Base-by-base conservation (phyloP, 2,797 vertebrate species). In the Lophura swinhoii region DNA sequence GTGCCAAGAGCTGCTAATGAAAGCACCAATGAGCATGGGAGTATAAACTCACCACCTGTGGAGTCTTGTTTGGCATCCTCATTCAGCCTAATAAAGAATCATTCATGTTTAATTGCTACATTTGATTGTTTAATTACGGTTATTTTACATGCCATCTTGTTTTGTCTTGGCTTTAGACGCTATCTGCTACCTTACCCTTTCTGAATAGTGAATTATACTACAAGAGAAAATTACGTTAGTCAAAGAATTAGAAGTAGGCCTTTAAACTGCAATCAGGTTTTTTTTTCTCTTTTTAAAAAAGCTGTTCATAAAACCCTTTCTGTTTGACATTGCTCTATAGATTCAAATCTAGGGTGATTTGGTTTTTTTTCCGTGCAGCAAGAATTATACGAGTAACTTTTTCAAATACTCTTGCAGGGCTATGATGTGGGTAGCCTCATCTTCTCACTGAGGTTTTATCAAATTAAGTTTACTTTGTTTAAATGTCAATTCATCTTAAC, bases 81-180 rank as follows among this genome's bases (percentile, higher is more conserved):
- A 63, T 94, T 93, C 92, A 95, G 87, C 43, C 87, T 96, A 95
- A 95, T 96, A 93, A 91, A 92, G 90, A 95, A 92, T 95, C 93
- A 94, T 96, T 95, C 88, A 92, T 96, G 93, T 94, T 95, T 95
- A 95, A 95, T 96, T 95, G 89, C 90, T 83, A 91, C 91, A 91
- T 95, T 87, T 96, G 93, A 96, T 96, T 96, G 91, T 92, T 96
- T 95, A 96, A 95, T 93, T 95, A 91, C 93, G 91, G 94, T 96
- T 95, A 95, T 96, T 96, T 95, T 76, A 86, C 80, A 84, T 86
- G 91, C 63, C 82, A 88, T 94, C 94, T 88, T 86, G 85, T 73
- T 94, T 90, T 88, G 48, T 91, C 91, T 95, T 84, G 77, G 87
- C 77, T 87, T 87, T 82, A 94, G 92, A 88, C 49, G 35, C 60